Evolutionary conservation across 2,113 vertebrate genomes (phyloP).

Genomic region (Edolisoma coerulescens): DNA sequence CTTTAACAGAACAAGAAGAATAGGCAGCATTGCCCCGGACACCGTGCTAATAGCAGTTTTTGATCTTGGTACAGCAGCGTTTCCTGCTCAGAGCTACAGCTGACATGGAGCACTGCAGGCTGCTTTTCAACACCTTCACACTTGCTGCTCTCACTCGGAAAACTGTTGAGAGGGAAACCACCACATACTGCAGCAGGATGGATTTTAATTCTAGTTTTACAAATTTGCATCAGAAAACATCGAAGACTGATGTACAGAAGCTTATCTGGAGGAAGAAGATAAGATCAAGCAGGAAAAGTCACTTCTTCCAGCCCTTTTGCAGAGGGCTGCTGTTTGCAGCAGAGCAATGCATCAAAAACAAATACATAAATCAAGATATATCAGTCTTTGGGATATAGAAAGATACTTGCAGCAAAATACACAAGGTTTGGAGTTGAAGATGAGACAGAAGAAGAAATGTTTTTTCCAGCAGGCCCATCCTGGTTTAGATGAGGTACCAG

Average conservation of each 20-base stretch:
- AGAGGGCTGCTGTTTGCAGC: not conserved
- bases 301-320: not conserved
- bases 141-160: conserved; percentile 48
- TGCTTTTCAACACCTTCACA: conserved; percentile 64
- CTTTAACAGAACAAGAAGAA: not conserved
- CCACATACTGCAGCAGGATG: conserved; percentile 13
- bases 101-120: conserved; percentile 36
- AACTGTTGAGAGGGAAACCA: conserved; percentile 38
- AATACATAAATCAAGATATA: not conserved
- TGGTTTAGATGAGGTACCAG: not conserved
- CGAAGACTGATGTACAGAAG: not conserved
- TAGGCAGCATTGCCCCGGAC: not conserved
- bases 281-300: not conserved
- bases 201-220: conserved; percentile 43
- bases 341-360: not conserved
- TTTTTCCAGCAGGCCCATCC: not conserved
- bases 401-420: not conserved
- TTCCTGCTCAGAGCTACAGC: conserved; percentile 24
- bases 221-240: conserved; percentile 4
- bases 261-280: not conserved
- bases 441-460: not conserved
- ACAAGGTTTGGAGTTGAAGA: not conserved
- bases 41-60: not conserved
- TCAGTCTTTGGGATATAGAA: not conserved
- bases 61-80: conserved; percentile 8